These are phyloP conservation scores for Aphelenchoides besseyi DNA, from an alignment of 1,140 invertebrate genomes.

Conservation along the genomic window DNA sequence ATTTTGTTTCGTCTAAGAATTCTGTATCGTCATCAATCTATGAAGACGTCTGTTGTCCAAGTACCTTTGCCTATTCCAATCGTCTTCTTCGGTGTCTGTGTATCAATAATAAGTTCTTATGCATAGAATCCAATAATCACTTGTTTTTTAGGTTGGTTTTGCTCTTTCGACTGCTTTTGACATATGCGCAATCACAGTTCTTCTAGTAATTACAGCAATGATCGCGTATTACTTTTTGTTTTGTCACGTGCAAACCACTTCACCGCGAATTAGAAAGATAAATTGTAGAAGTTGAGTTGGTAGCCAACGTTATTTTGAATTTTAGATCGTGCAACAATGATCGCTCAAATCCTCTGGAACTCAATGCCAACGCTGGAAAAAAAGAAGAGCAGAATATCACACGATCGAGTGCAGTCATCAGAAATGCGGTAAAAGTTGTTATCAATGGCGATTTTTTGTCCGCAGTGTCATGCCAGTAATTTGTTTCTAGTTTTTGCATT, in stretches of 20 bases:
- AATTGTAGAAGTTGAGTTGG: not conserved
- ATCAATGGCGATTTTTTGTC: too few species aligned
- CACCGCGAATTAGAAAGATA: not conserved
- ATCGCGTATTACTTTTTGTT: constrained; percentile 1
- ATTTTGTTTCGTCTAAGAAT: not conserved
- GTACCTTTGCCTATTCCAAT: not conserved
- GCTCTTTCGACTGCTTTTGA: not conserved
- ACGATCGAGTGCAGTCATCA: not conserved
- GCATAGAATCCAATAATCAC: not conserved
- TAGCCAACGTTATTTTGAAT: not conserved
- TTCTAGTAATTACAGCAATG: not conserved
- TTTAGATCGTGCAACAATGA: not conserved
- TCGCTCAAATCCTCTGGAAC: not conserved
- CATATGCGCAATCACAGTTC: not conserved
- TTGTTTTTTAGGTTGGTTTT: constrained; percentile 10
- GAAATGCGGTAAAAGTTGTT: not conserved
- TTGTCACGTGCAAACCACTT: too few species aligned
- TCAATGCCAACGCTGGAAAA: not conserved
- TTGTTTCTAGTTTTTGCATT: too few species aligned
- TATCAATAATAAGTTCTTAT: not conserved
- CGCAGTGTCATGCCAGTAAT: too few species aligned
- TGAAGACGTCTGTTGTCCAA: not conserved
- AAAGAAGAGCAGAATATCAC: not conserved
- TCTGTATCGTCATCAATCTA: not conserved
- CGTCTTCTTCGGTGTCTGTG: not conserved